Base-by-base conservation (phyloP, 2,797 vertebrate species). In the Hyperoplus lanceolatus region DNA sequence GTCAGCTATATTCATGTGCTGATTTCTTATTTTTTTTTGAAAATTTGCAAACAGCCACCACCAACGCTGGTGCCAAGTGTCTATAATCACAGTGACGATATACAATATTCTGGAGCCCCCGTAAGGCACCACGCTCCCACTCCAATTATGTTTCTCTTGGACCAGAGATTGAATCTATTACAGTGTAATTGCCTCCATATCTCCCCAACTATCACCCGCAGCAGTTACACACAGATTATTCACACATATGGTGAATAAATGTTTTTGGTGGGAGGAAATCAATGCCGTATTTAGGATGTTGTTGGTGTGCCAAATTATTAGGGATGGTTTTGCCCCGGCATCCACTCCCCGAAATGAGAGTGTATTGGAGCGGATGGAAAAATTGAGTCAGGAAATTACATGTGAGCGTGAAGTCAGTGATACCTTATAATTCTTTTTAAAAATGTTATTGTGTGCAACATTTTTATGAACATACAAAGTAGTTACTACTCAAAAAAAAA, bases 101-200 rank as follows among this genome's bases (percentile, higher is more conserved):
- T 85, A 89, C 86, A 77, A 87, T 89, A 84, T 83, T 91, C 79
- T 77, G 82, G 81, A 29, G 29, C 29, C 29, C 84, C 88, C 8
- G 82, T 84, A 78, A 29, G 91, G 89, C 86, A 21, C 83, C 56
- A 77, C 29, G 79, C 84, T 92, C 86, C 74, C 81, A 81, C 89
- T 90, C 85, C 90, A 91, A 92, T 93, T 90, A 93, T 87, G 84
- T 88, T 90, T 82, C 76, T 87, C 88, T 88, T 87, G 89, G 92
- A 29, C 86, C 80, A 72, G 79, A 91, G 91, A 93, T 92, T 91
- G 90, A 92, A 92, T 93, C 91, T 91, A 90, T 92, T 90, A 92
- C 91, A 87, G 85, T 87, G 90, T 94, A 93, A 94, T 93, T 94
- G 92, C 89, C 78, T 92, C 88, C 83, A 84, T 93, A 92, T 92